Conservation (phyloP, 2,797 vertebrate species). For the Enteromius treurensis region DNA sequence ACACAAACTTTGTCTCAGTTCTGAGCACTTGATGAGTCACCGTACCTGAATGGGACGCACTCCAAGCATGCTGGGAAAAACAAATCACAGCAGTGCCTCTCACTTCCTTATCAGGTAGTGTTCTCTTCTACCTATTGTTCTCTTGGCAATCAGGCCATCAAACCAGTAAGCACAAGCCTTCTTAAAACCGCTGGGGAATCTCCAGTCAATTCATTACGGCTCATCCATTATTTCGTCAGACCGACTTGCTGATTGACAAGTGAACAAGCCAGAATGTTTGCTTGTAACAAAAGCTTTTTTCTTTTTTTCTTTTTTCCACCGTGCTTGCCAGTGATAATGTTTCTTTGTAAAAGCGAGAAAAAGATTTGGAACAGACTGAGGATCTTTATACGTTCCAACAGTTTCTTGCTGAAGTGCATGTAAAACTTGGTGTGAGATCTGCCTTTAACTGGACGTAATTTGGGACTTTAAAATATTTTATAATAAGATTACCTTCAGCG, state of each 20-base stretch:
- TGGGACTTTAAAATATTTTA: conserved; percentile 71
- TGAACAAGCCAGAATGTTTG: conserved; percentile 51
- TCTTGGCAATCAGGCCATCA: conserved; percentile 54
- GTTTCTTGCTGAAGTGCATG: conserved; percentile 62
- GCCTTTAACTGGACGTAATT: conserved; percentile 64
- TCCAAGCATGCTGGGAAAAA: conserved; percentile 47
- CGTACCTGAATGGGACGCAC: conserved; percentile 37
- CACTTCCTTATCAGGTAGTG: conserved; percentile 51
- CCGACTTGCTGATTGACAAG: conserved; percentile 52
- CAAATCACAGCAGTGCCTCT: conserved; percentile 38
- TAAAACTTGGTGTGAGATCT: conserved; percentile 60
- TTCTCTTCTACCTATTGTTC: conserved; percentile 52
- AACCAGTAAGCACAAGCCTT: conserved; percentile 35
- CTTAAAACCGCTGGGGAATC: conserved; percentile 32
- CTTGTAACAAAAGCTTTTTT: conserved; percentile 52
- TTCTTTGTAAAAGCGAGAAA: conserved; percentile 57
- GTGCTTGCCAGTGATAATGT: conserved; percentile 59
- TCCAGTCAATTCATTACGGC: conserved; percentile 10
- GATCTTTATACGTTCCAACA: conserved; percentile 42
- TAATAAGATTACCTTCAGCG: conserved; percentile 71
- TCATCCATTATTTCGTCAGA: conserved; percentile 45
- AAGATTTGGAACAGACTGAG: conserved; percentile 51
- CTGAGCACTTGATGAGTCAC: conserved; percentile 42
- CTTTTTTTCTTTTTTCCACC: conserved; percentile 55
- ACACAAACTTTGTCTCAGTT: conserved; percentile 56